Evolutionary conservation across 35 echinoderm and acorn worm species (phyloP), one percentile per base, ranked within the genome.

Genomic region (Apostichopus californicus): DNA sequence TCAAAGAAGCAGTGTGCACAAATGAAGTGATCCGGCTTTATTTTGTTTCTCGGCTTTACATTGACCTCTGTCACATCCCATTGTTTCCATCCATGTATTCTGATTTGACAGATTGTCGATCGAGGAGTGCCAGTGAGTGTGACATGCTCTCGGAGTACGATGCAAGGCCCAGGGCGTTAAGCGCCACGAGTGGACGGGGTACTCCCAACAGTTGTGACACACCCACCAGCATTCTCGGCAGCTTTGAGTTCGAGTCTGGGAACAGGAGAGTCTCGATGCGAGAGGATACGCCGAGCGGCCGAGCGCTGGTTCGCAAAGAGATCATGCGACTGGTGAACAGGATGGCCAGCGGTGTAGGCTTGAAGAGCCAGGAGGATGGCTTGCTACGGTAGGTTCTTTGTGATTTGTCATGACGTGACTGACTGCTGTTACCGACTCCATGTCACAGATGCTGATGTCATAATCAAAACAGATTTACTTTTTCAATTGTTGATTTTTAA

Each of bases 351-450:
- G 94, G 94, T 6, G 96, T 98, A 20, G 93, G 94, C 13, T 94
- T 95, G 86, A 98, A 98, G 57, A 94, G 92, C 2, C 96, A 96
- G 20, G 96, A 98, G 78, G 90, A 96, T 77, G 96, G 96, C 5
- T 68, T 98, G 18, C 71, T 98, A 28, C 91, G 93, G 96, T 98
- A 92, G 73, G 57, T 57, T 18, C 17, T 56, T 55, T 61, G 58
- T 61, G 58, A 61, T 61, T 61, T 61, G 8, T 61, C 58, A 9
- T 8, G 34, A 46, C 34, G 34, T 46, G 34, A 46, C 34, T 46
- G 34, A 46, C 34, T 46, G 34, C 34, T 46, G 34, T 46, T 46
- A 46, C 34, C 34, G 34, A 46, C 34, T 46, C 34, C 0, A 46
- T 46, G 34, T 46, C 34, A 46, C 34, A 46, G 34, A 46, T 46